Base-by-base conservation (phyloP, 2,797 vertebrate genomes). In the Galagoides demidoff region DNA sequence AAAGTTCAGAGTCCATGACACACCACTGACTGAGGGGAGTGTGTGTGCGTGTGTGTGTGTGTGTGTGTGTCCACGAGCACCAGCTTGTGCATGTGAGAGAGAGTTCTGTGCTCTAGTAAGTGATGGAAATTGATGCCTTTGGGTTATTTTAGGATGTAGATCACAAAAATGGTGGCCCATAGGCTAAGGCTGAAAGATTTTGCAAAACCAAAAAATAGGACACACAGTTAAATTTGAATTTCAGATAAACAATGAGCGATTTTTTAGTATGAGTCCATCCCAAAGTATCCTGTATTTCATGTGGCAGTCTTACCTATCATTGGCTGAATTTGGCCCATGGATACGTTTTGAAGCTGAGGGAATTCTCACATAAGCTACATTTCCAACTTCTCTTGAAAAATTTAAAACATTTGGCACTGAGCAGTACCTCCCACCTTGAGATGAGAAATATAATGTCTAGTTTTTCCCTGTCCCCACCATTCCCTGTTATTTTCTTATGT, bases 181-280 rank as follows among this genome's bases (percentile, higher is more conserved):
- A 82, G 34, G 27, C 43, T 23, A 13, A 4, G 4, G 4, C 68
- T 87, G 17, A n/a, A 61, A 85, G n/a, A 89, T 55, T 88, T 92
- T 88, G 31, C 78, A 89, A 89, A 83, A 57, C 4, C 43, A 70
- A 85, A 63, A 66, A 71, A 34, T 1, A 63, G 25, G 39, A 37
- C 4, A 39, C 20, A 14, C 39, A 84, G 31, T 85, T 90, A 95
- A 82, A 87, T 89, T 85, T 90, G 49, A 93, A 90, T 88, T 93
- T 95, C 23, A 82, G 34, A 70, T 93, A 86, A 94, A 85, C 3
- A 49, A 59, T 71, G 22, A 94, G 37, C 64, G 59, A 5, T 27
- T 81, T 82, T 77, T 85, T 83, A 64, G 79, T 66, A 4, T 76
- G 27, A 76, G 14, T 85, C 49, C 71, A 68, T 71, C 27, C 31